These are phyloP conservation scores for Bedellia somnulentella DNA, from an alignment of 2,888 invertebrate species.

Conservation along the genomic window DNA sequence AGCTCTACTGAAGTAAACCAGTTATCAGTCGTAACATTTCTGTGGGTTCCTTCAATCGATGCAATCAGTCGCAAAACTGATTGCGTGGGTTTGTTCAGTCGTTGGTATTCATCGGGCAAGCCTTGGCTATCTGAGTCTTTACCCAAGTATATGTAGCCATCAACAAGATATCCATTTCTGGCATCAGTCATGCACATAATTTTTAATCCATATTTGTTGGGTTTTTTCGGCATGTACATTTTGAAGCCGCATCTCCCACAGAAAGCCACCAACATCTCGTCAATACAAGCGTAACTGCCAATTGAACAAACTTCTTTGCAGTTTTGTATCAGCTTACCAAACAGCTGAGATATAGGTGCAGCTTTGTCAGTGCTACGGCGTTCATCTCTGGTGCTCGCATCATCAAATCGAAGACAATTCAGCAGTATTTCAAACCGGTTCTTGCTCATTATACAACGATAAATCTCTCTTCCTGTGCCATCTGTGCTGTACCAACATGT, in stretches of 20 bases:
- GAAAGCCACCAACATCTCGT: slow-evolving; percentile 3
- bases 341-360: slow-evolving; percentile 11
- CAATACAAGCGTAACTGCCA: slow-evolving; percentile 3
- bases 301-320: slow-evolving; percentile 3
- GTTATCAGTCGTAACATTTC: slow-evolving; percentile 12
- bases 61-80: slow-evolving; percentile 8
- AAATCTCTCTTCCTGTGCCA: slow-evolving; percentile 10
- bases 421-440: slow-evolving; percentile 5
- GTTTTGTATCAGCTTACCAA: slow-evolving; percentile 9
- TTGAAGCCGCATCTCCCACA: slow-evolving; percentile 4
- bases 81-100: slow-evolving; percentile 9
- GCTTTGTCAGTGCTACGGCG: slow-evolving; percentile 9
- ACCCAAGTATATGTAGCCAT: slow-evolving; percentile 7
- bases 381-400: slow-evolving; percentile 10
- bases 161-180: slow-evolving; percentile 2
- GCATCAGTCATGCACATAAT: slow-evolving; percentile 3
- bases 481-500: slow-evolving; percentile 7
- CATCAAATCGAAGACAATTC: slow-evolving; percentile 12
- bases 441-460: slow-evolving; percentile 6
- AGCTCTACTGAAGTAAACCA: slow-evolving; percentile 12
- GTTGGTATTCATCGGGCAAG: slow-evolving; percentile 6
- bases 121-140: slow-evolving; percentile 9
- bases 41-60: slow-evolving; percentile 9
- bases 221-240: slow-evolving; percentile 5
- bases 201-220: slow-evolving; percentile 4